Evolutionary conservation across 2,888 invertebrate species (phyloP), one percentile per base, ranked within the genome.

Genomic region (Neoitamus cyanurus): DNA sequence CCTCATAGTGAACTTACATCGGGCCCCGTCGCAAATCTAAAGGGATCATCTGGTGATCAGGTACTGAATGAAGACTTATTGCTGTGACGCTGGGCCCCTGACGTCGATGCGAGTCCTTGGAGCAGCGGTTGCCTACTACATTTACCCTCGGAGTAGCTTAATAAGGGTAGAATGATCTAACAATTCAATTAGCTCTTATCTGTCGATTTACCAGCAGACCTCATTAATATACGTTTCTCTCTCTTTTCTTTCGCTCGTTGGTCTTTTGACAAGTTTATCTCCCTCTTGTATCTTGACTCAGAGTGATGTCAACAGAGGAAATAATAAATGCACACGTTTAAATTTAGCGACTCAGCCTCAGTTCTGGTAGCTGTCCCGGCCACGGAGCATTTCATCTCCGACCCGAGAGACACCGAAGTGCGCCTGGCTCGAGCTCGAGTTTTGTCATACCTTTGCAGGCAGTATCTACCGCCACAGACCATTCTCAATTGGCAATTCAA

Each of bases 161-260:
- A 83, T 83, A 75, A 83, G 58, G 87, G 87, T 86, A 87, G 87
- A 86, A 87, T 87, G 87, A 87, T 87, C 87, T 87, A 87, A 87
- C 87, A 87, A 87, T 87, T 87, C 87, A 87, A 87, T 87, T 87
- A 87, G 87, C 86, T 87, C 87, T 87, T 87, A 87, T 87, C 87
- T 87, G 87, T 86, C 86, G 87, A 87, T 87, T 87, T 87, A 87
- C 87, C 86, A 87, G 86, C 86, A 84, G 84, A 86, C 85, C 87
- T 87, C 87, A 87, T 87, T 87, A 87, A 87, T 87, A 87, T 86
- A 86, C 86, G 86, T 87, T 87, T 77, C 85, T 83, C 83, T 69
- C 72, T 73, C 75, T 83, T 72, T 83, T 42, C 30, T 31, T 73
- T 48, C 84, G 85, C 83, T 70, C 78, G 70, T 58, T 25, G n/a